Evolutionary conservation across 2,888 invertebrate genomes (phyloP).

Genomic region (Eurytoma adleriae): DNA sequence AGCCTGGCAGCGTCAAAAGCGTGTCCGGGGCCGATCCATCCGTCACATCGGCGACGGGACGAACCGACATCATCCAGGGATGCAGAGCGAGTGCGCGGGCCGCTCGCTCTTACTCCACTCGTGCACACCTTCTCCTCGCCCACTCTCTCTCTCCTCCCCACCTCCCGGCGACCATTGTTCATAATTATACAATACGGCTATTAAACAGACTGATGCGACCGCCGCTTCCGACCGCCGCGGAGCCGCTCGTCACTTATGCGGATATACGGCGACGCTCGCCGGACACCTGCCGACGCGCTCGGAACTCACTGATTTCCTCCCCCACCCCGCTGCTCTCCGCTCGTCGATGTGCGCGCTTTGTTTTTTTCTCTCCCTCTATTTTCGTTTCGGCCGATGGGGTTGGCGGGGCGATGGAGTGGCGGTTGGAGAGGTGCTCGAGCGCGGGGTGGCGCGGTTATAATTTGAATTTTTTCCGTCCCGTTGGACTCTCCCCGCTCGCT

Average conservation of each 20-base stretch:
- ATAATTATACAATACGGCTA: constrained; percentile 76
- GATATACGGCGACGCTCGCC: background rate
- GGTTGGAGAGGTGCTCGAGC: background rate
- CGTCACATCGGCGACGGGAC: constrained; percentile 60
- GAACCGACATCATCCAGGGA: background rate
- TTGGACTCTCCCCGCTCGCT: constrained; percentile 19
- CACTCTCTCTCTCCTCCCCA: constrained; percentile 33
- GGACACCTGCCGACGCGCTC: background rate
- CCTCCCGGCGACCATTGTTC: constrained; percentile 68
- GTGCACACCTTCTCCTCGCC: constrained; percentile 59
- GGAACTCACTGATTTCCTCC: constrained; percentile 5
- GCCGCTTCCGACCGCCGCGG: constrained; percentile 69
- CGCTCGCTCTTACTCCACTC: constrained; percentile 47
- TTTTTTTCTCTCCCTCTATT: no score
- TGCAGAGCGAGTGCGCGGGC: background rate
- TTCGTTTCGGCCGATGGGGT: no score
- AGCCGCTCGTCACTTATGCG: constrained; percentile 39
- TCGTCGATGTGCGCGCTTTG: no score
- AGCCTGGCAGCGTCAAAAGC: constrained; percentile 32
- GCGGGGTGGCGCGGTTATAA: constrained; percentile 23
- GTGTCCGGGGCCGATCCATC: constrained; percentile 68
- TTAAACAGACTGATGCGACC: constrained; percentile 76
- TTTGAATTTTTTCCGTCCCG: constrained; percentile 54
- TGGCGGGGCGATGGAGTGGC: no score
- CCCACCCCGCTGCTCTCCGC: background rate